phyloP scores from a whole-genome alignment of 2,113 vertebrate species.

The Myiozetetes cayanensis region DNA sequence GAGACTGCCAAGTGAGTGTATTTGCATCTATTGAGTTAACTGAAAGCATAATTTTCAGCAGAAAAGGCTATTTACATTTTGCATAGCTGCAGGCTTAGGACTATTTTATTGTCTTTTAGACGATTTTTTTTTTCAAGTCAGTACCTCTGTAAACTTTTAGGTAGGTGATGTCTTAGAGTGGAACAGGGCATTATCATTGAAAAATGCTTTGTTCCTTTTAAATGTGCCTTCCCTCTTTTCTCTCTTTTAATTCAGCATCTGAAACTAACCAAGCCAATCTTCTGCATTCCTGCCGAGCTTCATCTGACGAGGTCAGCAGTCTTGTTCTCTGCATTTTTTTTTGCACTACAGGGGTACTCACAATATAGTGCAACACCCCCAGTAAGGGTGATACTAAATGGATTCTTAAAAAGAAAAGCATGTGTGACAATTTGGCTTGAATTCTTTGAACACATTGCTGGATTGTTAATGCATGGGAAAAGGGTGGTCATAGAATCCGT shows the following conservation, averaged over 20 bases:
- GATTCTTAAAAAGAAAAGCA: constrained; percentile 50
- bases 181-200: background rate
- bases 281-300: constrained; percentile 31
- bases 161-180: background rate
- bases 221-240: background rate
- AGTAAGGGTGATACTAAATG: constrained; percentile 31
- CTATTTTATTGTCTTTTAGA: background rate
- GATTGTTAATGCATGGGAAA: constrained; percentile 28
- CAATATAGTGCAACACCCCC: background rate
- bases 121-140: background rate
- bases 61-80: constrained; percentile 39
- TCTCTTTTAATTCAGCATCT: constrained; percentile 9
- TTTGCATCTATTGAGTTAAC: constrained; percentile 41
- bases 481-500: constrained; percentile 15
- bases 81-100: background rate
- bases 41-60: constrained; percentile 31
- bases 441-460: constrained; percentile 31
- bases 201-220: background rate
- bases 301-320: constrained; percentile 57
- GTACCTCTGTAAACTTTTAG: background rate
- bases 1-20: constrained; percentile 42
- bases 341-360: constrained; percentile 38
- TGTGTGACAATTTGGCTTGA: constrained; percentile 44
- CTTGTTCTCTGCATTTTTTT: constrained; percentile 37
- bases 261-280: constrained; percentile 44